Conservation (phyloP, 92 coral and sea anemone species). For the Phymanthus crucifer region DNA sequence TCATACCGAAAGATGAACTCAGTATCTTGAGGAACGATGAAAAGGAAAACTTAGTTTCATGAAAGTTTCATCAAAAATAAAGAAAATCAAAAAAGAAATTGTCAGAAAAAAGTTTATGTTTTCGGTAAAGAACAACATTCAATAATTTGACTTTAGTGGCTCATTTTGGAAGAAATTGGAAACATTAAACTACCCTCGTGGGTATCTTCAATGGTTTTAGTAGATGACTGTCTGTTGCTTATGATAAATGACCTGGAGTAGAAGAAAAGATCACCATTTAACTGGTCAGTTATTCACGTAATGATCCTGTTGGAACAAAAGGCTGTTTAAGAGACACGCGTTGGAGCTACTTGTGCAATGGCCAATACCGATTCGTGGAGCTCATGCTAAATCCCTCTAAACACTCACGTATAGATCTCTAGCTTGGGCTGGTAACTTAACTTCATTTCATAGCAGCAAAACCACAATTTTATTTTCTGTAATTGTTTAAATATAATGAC, state of each 20-base stretch:
- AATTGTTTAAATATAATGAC: background rate
- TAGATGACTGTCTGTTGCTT: slow-evolving; percentile 16
- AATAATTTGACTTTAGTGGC: background rate
- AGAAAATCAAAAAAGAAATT: too few relatives aligned
- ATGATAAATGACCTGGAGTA: slow-evolving; percentile 23
- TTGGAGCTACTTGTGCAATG: slow-evolving; percentile 10
- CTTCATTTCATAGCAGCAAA: too few relatives aligned
- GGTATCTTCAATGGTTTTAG: background rate
- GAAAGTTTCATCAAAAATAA: too few relatives aligned
- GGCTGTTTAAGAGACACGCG: slow-evolving; percentile 36
- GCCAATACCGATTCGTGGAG: background rate
- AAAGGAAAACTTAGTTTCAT: background rate
- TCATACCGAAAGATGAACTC: background rate
- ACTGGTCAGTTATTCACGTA: slow-evolving; percentile 28
- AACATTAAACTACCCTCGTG: slow-evolving; percentile 16
- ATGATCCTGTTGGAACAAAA: slow-evolving; percentile 20
- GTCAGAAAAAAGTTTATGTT: background rate
- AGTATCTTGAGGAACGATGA: background rate
- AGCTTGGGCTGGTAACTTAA: too few relatives aligned
- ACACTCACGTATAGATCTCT: background rate
- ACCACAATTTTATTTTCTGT: background rate
- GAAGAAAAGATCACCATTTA: slow-evolving; percentile 9
- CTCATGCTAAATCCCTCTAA: background rate
- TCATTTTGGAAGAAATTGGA: background rate
- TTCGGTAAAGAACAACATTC: background rate